Conservation (phyloP, 92 coral and sea anemone genomes). For the Zoanthus sociatus region DNA sequence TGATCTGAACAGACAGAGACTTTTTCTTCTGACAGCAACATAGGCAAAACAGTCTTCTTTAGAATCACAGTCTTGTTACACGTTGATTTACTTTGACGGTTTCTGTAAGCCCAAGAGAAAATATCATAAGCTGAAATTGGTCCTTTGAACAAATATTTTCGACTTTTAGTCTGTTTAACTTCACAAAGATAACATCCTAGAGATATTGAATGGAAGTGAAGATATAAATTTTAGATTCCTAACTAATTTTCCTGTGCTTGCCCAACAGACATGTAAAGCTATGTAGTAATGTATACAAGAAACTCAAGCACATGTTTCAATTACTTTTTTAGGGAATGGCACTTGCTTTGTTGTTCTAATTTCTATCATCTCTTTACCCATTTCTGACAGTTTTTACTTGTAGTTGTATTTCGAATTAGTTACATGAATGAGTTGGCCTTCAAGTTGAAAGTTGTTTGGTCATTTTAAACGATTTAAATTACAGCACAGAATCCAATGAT, state of each 20-base stretch:
- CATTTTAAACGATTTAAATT: conserved; percentile 22
- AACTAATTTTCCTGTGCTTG: not conserved
- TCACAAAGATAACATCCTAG: not conserved
- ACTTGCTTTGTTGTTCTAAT: not conserved
- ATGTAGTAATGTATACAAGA: not conserved
- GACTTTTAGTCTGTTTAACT: not conserved
- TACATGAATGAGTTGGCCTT: not conserved
- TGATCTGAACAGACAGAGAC: not conserved
- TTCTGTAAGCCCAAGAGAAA: not conserved
- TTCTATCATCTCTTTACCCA: not conserved
- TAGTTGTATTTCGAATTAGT: not conserved
- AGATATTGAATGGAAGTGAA: not conserved
- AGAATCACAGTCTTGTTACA: not conserved
- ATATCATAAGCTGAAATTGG: not conserved
- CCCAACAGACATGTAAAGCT: conserved; percentile 5
- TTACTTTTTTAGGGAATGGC: not conserved
- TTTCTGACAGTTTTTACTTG: not conserved
- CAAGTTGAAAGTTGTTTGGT: not conserved
- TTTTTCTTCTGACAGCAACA: not conserved
- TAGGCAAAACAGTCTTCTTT: not conserved
- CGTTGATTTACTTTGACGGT: not conserved
- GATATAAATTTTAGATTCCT: not conserved
- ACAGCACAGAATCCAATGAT: not conserved
- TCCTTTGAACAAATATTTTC: not conserved
- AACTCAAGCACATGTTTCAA: not conserved